Evolutionary conservation across 2,888 invertebrate species (phyloP), one percentile per base, ranked within the genome.

Genomic region (Heteropelma amictum): DNA sequence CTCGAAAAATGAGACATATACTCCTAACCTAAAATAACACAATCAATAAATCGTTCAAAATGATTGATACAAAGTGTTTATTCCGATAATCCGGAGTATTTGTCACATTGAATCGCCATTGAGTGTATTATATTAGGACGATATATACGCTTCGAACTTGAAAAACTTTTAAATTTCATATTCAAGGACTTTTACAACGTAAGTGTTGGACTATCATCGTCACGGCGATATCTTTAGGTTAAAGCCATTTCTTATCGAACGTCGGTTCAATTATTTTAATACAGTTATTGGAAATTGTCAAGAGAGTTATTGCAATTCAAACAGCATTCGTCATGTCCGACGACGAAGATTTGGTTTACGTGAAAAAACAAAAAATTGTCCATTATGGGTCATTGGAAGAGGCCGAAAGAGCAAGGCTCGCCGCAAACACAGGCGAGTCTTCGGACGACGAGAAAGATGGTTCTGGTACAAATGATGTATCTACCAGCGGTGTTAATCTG

Each of bases 331-430:
- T 49, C 19, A 94, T 96, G 96, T 96, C 96, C 1, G 97, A 97
- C 89, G 97, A 96, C 70, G 94, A 96, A 70, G 96, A 95, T 85
- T 89, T 95, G 51, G 90, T 93, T 51, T 92, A 94, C 74, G 91
- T 93, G 0, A 96, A 96, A 88, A 94, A 94, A 78, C 92, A 92
- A 69, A 94, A 94, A 88, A 93, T 93, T 0, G 92, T 97, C 56
- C 96, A 97, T 85, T 97, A 97, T 93, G 97, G 97, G 10, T 97
- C 97, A 0, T 88, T 97, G 85, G 97, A 97, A 87, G 97, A 97
- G 84, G 91, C 92, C 30, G 97, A 97, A 89, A 92, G 94, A 77
- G 92, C 93, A 8, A 91, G 96, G 67, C 89, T 95, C 83, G 92
- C 92, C 0, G 89, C 90, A 3, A 92, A 92, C 8, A 92, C 92